A percentile compares a stretch with the other conserved stretches of the same genome.
These are phyloP conservation scores for Nipponia nippon DNA, from an alignment of 2,113 vertebrate species.

Conservation along the genomic window DNA sequence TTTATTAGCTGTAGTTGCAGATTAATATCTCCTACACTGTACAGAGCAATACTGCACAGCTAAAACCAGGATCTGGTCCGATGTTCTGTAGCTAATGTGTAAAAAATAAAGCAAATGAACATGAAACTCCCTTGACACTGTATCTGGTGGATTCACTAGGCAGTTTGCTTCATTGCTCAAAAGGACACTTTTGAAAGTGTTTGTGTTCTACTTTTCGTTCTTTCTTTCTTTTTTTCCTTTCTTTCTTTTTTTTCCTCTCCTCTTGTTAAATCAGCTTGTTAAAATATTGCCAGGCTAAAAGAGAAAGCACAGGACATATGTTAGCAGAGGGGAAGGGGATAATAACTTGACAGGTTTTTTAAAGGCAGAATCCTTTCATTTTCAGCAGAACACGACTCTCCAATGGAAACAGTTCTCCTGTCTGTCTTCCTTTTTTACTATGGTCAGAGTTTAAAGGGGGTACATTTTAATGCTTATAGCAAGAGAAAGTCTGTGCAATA, in stretches of 20 bases:
- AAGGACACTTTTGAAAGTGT: not conserved
- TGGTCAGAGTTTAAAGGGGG: not conserved
- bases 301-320: not conserved
- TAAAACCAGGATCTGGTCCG: not conserved
- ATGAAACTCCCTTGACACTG: not conserved
- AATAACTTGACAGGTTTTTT: not conserved
- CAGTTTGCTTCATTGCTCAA: not conserved
- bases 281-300: not conserved
- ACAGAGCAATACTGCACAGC: not conserved
- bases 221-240: not conserved
- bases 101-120: not conserved
- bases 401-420: not conserved
- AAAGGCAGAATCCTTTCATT: not conserved
- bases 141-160: not conserved
- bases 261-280: not conserved
- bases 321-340: not conserved
- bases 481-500: not conserved
- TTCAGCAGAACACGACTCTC: not conserved
- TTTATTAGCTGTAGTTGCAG: not conserved
- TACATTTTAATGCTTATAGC: not conserved
- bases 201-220: not conserved
- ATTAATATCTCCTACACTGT: not conserved
- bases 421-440: not conserved
- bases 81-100: not conserved
- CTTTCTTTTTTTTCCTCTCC: not conserved